Base-by-base conservation (phyloP, 1,140 invertebrate species). In the Drosophila triauraria region DNA sequence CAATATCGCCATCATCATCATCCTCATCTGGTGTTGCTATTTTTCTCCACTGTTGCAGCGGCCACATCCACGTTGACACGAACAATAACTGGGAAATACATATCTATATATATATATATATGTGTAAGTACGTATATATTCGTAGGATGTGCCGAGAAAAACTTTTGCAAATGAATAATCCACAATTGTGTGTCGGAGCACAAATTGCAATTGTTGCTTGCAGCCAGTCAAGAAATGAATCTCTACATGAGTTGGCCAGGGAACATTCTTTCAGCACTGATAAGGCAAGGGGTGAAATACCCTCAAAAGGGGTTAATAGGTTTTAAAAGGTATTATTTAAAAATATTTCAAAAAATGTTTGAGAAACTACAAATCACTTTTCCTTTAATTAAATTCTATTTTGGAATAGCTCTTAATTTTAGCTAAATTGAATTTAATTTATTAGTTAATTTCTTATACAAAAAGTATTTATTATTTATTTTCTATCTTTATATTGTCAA, bases 141-240 rank as follows among this genome's bases (percentile, higher is more conserved):
- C 61, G 75, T 47, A 59, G 64, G 47, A 60, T 75, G 71, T 79
- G 47, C 44, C 54, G 59, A 77, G 76, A 65, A 79, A 68, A 86
- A 87, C 64, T 80, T 82, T 80, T 63, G 72, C 84, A 88, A 87
- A 87, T 80, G 69, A 84, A 87, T 87, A 87, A 87, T 84, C 77
- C 74, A 78, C 67, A 87, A 88, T 79, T 86, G 83, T 86, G 83
- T 79, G 75, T 59, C 75, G 59, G 62, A 87, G 78, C 70, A 82
- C 79, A 86, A 86, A 86, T 86, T 86, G 83, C 83, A 82, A 87
- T 87, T 87, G 83, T 87, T 88, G 83, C 84, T 80, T 83, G 63
- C 80, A 88, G 72, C 62, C 65, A 78, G 59, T 60, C 77, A 88
- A 80, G 80, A 57, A 87, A 80, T 69, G 46, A 65, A 80, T 78